Conservation (phyloP, 2,888 invertebrate genomes). For the Drosophila phalerata region DNA sequence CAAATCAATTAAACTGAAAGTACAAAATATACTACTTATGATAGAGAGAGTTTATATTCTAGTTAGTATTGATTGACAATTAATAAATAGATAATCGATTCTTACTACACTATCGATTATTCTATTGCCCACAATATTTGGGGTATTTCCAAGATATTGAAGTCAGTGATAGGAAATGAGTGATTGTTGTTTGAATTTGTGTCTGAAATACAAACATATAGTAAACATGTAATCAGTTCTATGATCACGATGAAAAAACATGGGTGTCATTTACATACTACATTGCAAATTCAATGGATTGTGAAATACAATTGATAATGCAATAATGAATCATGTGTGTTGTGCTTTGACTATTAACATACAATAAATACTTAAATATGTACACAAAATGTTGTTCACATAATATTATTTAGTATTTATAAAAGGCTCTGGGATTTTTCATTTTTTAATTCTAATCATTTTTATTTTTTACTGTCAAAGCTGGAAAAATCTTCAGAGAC, state of each 20-base stretch:
- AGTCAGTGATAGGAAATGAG: neutral
- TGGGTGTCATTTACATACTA: conserved; percentile 11
- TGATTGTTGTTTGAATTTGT: neutral
- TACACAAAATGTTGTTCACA: neutral
- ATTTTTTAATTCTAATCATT: no score
- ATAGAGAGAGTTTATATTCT: no score
- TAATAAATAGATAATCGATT: neutral
- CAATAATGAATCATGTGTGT: conserved; percentile 29
- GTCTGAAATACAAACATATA: neutral
- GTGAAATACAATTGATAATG: conserved; percentile 40
- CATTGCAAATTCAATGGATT: conserved; percentile 21
- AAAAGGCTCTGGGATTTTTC: neutral
- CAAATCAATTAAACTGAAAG: no score
- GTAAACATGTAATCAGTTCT: conserved; percentile 1
- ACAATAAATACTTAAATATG: neutral
- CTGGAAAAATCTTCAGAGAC: no score
- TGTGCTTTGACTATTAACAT: conserved; percentile 10
- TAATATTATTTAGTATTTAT: neutral
- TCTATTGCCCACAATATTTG: neutral
- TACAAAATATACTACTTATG: no score
- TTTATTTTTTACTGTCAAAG: no score
- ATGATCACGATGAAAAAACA: conserved; percentile 15
- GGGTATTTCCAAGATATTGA: neutral
- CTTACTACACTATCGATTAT: neutral
- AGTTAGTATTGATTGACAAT: neutral